Conservation (phyloP, 2,113 vertebrate species). For the Mobula hypostoma region DNA sequence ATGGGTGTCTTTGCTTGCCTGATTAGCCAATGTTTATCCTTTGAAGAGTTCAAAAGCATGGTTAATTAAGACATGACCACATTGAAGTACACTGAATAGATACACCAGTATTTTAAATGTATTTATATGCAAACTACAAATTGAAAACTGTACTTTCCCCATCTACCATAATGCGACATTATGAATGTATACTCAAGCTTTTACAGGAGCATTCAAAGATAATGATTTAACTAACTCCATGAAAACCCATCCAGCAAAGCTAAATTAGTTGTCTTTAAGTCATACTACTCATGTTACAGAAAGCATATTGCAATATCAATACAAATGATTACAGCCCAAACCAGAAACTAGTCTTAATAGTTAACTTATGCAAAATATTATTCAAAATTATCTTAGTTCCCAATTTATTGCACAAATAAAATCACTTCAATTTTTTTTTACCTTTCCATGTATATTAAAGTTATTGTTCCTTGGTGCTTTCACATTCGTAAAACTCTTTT, state of each 20-base stretch:
- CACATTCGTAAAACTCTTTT: slow-evolving; percentile 65
- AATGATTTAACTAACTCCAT: not conserved
- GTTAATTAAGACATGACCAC: not conserved
- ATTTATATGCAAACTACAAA: not conserved
- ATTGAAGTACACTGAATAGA: not conserved
- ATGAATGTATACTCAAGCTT: not conserved
- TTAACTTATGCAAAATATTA: not conserved
- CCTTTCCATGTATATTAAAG: slow-evolving; percentile 88
- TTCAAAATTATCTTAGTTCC: no score
- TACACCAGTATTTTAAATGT: no score
- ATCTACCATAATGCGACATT: not conserved
- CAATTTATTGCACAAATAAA: no score
- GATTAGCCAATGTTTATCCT: slow-evolving; percentile 99
- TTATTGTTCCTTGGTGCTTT: slow-evolving; percentile 84
- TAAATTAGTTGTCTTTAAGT: not conserved
- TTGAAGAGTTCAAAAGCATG: slow-evolving; percentile 37
- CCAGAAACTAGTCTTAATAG: not conserved
- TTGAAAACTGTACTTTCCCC: not conserved
- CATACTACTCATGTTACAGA: not conserved
- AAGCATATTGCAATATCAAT: not conserved
- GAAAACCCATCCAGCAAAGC: not conserved
- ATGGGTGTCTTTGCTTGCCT: slow-evolving; percentile 94
- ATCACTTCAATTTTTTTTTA: slow-evolving; percentile 44
- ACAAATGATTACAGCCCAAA: not conserved
- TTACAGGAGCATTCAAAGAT: not conserved